Evolutionary conservation across 1,140 invertebrate species (phyloP).

Genomic region (Aradophagus sp.): DNA sequence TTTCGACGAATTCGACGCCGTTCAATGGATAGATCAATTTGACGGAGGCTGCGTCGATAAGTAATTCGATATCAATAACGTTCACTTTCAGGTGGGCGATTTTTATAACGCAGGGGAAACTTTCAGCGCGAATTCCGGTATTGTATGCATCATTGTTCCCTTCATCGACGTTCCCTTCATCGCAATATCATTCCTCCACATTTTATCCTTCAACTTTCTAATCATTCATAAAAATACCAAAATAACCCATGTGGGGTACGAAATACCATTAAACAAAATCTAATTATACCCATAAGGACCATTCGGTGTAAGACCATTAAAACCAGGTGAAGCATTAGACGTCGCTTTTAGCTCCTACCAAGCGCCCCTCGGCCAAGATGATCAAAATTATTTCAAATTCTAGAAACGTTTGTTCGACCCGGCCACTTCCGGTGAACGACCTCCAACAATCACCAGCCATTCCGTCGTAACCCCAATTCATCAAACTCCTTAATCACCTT

Average conservation of each 20-base stretch:
- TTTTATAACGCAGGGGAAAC: background rate
- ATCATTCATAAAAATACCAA: no score
- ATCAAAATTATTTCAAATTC: background rate
- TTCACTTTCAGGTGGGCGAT: conserved; percentile 6
- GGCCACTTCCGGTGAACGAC: no score
- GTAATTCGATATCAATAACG: conserved; percentile 29
- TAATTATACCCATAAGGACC: conserved; percentile 19
- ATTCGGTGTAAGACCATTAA: conserved; percentile 12
- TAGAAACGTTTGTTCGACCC: no score
- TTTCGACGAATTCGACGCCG: conserved; percentile 33
- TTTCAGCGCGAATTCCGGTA: background rate
- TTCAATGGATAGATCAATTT: conserved; percentile 13
- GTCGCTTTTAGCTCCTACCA: conserved; percentile 25
- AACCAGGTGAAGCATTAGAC: conserved; percentile 27
- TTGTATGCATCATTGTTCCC: no score
- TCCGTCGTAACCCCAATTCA: no score
- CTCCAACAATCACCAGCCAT: background rate
- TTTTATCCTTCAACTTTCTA: no score
- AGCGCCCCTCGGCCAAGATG: no score
- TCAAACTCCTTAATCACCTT: background rate
- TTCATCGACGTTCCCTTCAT: no score
- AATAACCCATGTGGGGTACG: conserved; percentile 18
- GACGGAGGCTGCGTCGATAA: conserved; percentile 9
- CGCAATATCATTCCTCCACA: no score
- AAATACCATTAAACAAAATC: conserved; percentile 10